These are phyloP conservation scores for Acleris literana DNA, from an alignment of 2,888 invertebrate genomes.

Conservation along the genomic window DNA sequence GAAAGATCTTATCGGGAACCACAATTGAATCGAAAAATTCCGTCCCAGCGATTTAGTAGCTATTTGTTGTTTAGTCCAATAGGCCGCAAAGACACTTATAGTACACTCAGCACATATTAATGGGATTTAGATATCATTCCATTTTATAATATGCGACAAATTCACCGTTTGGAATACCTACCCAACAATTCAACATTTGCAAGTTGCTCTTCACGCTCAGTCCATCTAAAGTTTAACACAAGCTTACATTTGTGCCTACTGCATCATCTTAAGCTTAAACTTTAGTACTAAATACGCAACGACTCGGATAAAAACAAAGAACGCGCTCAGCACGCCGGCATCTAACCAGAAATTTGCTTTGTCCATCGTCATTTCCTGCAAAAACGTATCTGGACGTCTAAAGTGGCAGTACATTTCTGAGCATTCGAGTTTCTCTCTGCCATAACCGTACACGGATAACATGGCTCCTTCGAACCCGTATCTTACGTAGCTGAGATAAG, in stretches of 20 bases:
- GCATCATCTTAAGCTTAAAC: slow-evolving; percentile 87
- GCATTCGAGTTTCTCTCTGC: slow-evolving; percentile 92
- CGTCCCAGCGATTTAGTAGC: slow-evolving; percentile 11
- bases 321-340: slow-evolving; percentile 90
- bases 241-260: slow-evolving; percentile 59
- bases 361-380: slow-evolving; percentile 93
- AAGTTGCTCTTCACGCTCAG: too few relatives aligned
- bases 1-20: slow-evolving; percentile 15
- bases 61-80: slow-evolving; percentile 23
- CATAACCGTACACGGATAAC: slow-evolving; percentile 95
- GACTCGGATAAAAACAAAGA: slow-evolving; percentile 91
- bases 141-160: neutral
- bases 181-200: neutral
- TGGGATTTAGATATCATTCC: neutral
- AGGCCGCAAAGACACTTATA: slow-evolving; percentile 23
- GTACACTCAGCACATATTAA: slow-evolving; percentile 5
- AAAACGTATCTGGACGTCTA: slow-evolving; percentile 90
- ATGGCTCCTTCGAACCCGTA: slow-evolving; percentile 97
- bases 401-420: slow-evolving; percentile 92
- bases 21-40: neutral
- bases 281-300: slow-evolving; percentile 92
- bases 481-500: slow-evolving; percentile 93
- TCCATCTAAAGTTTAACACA: neutral
- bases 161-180: neutral
- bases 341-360: slow-evolving; percentile 91